These are phyloP conservation scores for Tricholaema leucomelas DNA, from an alignment of 2,113 vertebrate genomes.

Conservation along the genomic window DNA sequence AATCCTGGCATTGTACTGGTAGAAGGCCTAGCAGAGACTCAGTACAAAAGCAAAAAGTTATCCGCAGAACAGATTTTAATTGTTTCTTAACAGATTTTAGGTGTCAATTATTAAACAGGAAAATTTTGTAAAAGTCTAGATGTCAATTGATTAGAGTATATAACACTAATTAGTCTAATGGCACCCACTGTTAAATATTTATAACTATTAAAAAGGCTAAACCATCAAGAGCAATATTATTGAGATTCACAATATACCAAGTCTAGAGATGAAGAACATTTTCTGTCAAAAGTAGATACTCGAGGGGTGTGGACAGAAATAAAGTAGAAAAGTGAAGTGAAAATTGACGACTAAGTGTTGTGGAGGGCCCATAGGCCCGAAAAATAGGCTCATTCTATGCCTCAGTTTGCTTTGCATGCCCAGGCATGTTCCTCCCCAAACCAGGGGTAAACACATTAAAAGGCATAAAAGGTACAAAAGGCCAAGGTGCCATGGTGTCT, in stretches of 20 bases:
- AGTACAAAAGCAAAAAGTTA: background rate
- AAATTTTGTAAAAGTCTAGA: background rate
- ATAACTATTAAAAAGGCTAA: background rate
- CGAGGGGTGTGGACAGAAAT: background rate
- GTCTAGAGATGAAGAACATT: background rate
- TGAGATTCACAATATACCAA: background rate
- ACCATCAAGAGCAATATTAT: background rate
- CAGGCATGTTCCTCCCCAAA: no score
- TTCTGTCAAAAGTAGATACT: background rate
- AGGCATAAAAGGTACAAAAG: no score
- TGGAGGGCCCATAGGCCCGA: no score
- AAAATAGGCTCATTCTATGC: no score
- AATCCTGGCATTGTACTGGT: background rate
- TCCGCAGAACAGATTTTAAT: background rate
- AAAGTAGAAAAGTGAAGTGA: background rate
- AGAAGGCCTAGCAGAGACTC: background rate
- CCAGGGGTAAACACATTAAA: no score
- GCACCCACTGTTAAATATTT: constrained; percentile 26
- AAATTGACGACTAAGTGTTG: background rate
- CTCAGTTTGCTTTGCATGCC: no score
- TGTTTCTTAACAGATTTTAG: background rate
- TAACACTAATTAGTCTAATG: constrained; percentile 17
- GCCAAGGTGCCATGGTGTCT: no score
- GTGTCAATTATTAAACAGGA: constrained; percentile 9
- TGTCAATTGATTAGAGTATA: background rate